Conservation (phyloP, 2,888 invertebrate species). For the Cryptocephalus moraei region DNA sequence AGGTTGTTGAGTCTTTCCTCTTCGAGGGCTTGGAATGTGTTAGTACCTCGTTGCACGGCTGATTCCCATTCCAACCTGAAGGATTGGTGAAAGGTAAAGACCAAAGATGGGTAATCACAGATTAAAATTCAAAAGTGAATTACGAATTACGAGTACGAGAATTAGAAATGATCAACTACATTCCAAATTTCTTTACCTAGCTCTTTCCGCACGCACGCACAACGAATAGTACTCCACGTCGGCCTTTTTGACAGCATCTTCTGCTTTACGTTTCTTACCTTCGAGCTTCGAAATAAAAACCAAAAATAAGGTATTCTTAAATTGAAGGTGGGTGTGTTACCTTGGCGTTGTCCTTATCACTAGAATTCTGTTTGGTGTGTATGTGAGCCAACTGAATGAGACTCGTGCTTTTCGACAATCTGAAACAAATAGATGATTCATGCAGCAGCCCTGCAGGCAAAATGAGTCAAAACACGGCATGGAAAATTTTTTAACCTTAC, state of each 20-base stretch:
- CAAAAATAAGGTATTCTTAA: neutral
- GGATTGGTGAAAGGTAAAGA: no score
- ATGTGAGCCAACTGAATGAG: constrained; percentile 36
- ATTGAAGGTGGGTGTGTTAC: constrained; percentile 28
- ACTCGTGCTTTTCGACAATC: constrained; percentile 37
- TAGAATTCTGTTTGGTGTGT: constrained; percentile 31
- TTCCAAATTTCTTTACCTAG: constrained; percentile 45
- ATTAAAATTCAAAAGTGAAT: no score
- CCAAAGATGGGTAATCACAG: no score
- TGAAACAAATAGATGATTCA: no score
- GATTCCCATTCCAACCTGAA: constrained; percentile 83
- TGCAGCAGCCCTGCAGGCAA: no score
- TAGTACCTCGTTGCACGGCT: constrained; percentile 75
- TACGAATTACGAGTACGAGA: no score
- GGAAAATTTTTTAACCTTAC: no score
- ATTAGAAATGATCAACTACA: no score
- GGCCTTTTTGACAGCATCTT: constrained; percentile 82
- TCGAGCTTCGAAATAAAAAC: constrained; percentile 51
- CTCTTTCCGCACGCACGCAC: constrained; percentile 82
- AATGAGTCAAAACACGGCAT: no score
- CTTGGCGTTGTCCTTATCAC: constrained; percentile 50
- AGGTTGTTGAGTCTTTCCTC: constrained; percentile 79
- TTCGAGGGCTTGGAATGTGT: constrained; percentile 79
- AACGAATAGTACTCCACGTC: constrained; percentile 90
- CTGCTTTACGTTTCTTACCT: constrained; percentile 79